phyloP scores from a whole-genome alignment of 1,140 invertebrate species.

The Drosophila simulans region DNA sequence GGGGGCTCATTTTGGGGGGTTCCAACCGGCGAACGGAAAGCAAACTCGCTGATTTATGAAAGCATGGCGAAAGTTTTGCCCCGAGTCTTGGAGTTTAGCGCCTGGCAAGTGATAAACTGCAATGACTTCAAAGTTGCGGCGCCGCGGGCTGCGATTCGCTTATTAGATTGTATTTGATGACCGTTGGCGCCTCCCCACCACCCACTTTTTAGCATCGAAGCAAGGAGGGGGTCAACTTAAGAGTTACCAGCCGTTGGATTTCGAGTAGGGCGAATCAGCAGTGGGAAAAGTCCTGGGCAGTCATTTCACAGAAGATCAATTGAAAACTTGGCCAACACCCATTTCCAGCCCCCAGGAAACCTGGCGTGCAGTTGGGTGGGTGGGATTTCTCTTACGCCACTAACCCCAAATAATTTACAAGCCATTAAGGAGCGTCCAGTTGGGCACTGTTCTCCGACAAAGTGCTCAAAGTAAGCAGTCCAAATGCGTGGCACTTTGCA shows the following conservation, averaged over 20 bases:
- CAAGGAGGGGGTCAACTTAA: not conserved
- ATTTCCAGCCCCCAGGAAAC: too few relatives aligned
- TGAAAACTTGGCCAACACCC: not conserved
- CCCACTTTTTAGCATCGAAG: not conserved
- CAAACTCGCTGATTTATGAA: constrained; percentile 72
- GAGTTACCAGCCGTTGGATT: not conserved
- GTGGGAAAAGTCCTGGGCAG: not conserved
- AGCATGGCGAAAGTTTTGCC: constrained; percentile 60
- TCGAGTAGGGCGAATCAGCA: not conserved
- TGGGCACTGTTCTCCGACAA: constrained; percentile 9
- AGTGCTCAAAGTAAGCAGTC: constrained; percentile 19
- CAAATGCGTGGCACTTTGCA: constrained; percentile 37
- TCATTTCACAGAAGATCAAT: not conserved
- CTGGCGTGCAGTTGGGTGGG: too few relatives aligned
- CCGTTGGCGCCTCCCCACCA: not conserved
- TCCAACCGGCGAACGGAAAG: constrained; percentile 14
- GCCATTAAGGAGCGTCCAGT: constrained; percentile 21
- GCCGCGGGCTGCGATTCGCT: constrained; percentile 22
- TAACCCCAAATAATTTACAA: constrained; percentile 28
- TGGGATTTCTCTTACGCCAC: not conserved
- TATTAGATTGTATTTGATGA: constrained; percentile 62
- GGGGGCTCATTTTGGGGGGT: not conserved
- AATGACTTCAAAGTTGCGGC: constrained; percentile 47
- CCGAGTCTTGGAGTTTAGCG: constrained; percentile 72
- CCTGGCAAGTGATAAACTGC: constrained; percentile 72